phyloP scores from a whole-genome alignment of 2,113 vertebrate genomes.

The Carassius gibelio region DNA sequence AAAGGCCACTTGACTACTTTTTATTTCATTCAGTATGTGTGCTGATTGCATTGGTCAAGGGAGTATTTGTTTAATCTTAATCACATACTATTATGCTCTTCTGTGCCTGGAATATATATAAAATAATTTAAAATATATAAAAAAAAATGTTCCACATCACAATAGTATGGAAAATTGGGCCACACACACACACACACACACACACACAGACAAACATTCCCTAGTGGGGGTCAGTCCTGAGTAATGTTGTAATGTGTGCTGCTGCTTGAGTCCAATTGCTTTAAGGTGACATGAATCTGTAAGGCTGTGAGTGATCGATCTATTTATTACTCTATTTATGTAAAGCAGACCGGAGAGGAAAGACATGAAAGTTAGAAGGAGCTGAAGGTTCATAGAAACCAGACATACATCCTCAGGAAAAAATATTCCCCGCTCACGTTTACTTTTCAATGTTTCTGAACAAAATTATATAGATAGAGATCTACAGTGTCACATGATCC shows the following conservation, averaged over 20 bases:
- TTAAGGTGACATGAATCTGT: slow-evolving; percentile 70
- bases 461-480: too few relatives aligned
- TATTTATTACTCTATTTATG: slow-evolving; percentile 77
- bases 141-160: too few relatives aligned
- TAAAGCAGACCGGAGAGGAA: slow-evolving; percentile 65
- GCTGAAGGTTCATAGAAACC: slow-evolving; percentile 45
- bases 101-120: not conserved
- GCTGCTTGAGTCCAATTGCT: slow-evolving; percentile 64
- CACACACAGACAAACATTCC: not conserved
- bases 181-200: not conserved
- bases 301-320: slow-evolving; percentile 70
- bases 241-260: slow-evolving; percentile 65
- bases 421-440: not conserved
- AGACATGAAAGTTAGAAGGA: slow-evolving; percentile 28
- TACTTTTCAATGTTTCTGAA: not conserved
- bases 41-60: not conserved
- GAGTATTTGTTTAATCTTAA: not conserved
- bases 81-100: not conserved
- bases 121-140: too few relatives aligned
- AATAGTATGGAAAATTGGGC: not conserved
- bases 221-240: slow-evolving; percentile 54
- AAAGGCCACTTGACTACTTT: slow-evolving; percentile 68
- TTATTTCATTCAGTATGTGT: slow-evolving; percentile 59
- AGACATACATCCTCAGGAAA: not conserved
- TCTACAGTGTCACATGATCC: too few relatives aligned